Evolutionary conservation across 2,888 invertebrate genomes (phyloP).

Genomic region (Perithous albicinctus): DNA sequence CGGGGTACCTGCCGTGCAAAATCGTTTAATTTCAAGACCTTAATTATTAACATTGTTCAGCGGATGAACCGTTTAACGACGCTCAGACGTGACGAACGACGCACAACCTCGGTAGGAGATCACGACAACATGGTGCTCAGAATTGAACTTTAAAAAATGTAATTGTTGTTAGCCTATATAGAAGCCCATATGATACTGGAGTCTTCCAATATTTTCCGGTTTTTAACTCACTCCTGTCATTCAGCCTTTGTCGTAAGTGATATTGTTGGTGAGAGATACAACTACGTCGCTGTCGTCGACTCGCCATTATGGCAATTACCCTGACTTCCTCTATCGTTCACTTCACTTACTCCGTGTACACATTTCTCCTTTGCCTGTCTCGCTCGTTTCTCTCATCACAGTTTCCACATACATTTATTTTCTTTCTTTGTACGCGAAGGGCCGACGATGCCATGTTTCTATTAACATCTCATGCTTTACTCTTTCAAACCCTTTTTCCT

Average conservation of each 20-base stretch:
- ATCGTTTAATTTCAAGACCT: constrained; percentile 10
- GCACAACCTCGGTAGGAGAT: constrained; percentile 16
- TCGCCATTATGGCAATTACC: constrained; percentile 71
- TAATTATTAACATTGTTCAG: constrained; percentile 34
- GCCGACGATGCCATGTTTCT: constrained; percentile 47
- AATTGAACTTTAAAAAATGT: too few species aligned
- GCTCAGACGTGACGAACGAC: constrained; percentile 57
- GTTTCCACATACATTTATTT: constrained; percentile 44
- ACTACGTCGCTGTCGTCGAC: constrained; percentile 64
- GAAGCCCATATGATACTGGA: too few species aligned
- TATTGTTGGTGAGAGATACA: constrained; percentile 54
- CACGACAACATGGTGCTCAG: too few species aligned
- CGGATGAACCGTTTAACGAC: constrained; percentile 54
- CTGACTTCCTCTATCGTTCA: constrained; percentile 42
- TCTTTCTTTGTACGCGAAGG: constrained; percentile 49
- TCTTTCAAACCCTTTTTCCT: constrained; percentile 56
- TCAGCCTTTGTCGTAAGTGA: constrained; percentile 37
- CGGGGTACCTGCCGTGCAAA: background rate
- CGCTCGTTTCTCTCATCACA: constrained; percentile 32
- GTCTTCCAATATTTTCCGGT: constrained; percentile 57
- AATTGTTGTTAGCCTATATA: too few species aligned
- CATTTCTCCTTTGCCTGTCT: constrained; percentile 36
- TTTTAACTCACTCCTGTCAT: constrained; percentile 26
- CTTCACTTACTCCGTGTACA: constrained; percentile 38
- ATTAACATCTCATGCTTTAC: constrained; percentile 57